Conservation (phyloP, 2,113 vertebrate species). For the Sporophila hypoxantha region DNA sequence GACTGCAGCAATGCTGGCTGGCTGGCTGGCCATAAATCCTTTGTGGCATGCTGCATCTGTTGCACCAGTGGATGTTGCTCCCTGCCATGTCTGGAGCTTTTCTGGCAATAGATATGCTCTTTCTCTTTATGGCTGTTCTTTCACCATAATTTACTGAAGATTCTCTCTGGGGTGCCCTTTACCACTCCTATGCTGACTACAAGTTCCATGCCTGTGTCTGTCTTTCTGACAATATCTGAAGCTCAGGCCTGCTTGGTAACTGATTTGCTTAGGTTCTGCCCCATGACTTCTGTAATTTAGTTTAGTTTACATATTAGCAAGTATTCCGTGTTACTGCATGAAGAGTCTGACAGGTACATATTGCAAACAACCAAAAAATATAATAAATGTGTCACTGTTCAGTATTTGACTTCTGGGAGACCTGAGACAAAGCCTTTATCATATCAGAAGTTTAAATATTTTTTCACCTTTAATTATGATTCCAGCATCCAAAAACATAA, state of each 20-base stretch:
- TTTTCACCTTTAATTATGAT: not conserved
- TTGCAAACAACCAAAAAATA: not conserved
- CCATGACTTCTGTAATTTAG: not conserved
- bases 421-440: not conserved
- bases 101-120: not conserved
- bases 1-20: not conserved
- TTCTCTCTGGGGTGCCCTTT: not conserved
- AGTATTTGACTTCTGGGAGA: not conserved
- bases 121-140: not conserved
- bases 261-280: not conserved
- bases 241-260: not conserved
- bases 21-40: conserved; percentile 28
- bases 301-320: not conserved
- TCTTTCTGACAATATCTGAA: not conserved
- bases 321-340: not conserved
- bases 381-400: not conserved
- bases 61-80: not conserved
- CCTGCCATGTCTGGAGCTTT: not conserved
- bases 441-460: not conserved
- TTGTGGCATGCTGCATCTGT: conserved; percentile 36
- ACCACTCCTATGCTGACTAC: not conserved
- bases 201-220: not conserved
- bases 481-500: not conserved
- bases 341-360: not conserved
- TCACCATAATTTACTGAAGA: not conserved